Evolutionary conservation across 1,140 invertebrate genomes (phyloP), one percentile per base, ranked within the genome.

Genomic region (Aricia agestis): DNA sequence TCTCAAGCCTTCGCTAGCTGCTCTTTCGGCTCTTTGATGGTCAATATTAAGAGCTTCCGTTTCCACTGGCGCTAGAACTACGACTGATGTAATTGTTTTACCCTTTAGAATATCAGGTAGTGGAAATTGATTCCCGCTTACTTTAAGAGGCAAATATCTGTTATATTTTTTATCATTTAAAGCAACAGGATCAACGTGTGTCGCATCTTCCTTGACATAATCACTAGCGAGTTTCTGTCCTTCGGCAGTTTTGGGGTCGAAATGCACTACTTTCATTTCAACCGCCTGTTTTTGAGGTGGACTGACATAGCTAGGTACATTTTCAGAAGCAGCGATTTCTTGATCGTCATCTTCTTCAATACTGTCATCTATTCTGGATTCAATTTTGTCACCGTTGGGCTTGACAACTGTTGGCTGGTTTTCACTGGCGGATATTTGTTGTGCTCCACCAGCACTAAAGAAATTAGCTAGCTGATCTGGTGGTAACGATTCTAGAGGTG

Each of bases 401-500:
- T 94, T 94, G 0, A 95, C 93, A 31, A 95, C 86, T 2, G 94
- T 83, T 9, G 95, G 92, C 68, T 95, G 92, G 32, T 94, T 93
- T 77, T 95, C 95, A 78, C 95, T 96, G 58, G 94, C 94, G 6
- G 95, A 93, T 69, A 95, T 92, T 87, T 95, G 94, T 69, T 95
- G 93, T 2, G 92, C 95, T 69, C 95, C 95, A 41, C 95, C 96
- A 11, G 95, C 95, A 17, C 95, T 94, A 78, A 96, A 97, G 82
- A 97, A 96, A 82, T 97, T 96, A 19, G 95, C 96, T 69, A 97
- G 84, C 70, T 97, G 96, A 82, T 97, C 96, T 11, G 96, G 96
- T n/a, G 96, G 96, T 66, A 97, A 86, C 73, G 95, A 96, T 75
- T 97, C 96, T 63, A 97, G 92, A 9, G 96, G 94, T 71, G 96